phyloP scores from a whole-genome alignment of 2,113 vertebrate species.

The Oncorhynchus nerka region DNA sequence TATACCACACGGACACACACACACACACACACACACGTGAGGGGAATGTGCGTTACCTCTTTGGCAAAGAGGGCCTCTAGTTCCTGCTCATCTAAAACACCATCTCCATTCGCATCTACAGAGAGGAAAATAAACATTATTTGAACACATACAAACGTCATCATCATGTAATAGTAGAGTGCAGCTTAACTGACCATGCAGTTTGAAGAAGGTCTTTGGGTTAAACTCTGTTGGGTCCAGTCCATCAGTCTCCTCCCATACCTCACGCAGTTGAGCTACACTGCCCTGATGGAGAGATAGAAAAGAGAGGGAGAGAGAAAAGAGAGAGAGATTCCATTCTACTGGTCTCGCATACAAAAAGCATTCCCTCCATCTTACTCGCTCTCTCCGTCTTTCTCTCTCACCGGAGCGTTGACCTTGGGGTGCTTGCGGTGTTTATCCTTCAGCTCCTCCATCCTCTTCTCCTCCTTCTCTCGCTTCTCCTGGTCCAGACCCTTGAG shows the following conservation, averaged over 20 bases:
- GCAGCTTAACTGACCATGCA: conserved; percentile 79
- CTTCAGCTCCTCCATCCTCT: conserved; percentile 80
- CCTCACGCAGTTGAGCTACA: conserved; percentile 85
- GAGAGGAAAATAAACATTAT: neutral
- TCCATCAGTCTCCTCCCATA: conserved; percentile 90
- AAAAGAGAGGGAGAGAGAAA: neutral
- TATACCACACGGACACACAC: neutral
- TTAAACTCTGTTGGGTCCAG: conserved; percentile 90
- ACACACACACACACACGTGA: neutral
- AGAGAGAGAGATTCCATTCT: neutral
- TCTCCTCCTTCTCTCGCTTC: conserved; percentile 84
- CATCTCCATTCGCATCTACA: conserved; percentile 85
- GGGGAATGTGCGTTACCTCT: conserved; percentile 71
- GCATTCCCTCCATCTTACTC: neutral
- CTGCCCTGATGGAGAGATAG: conserved; percentile 77
- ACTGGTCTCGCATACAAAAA: neutral
- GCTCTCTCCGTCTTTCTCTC: conserved; percentile 7
- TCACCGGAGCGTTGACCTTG: conserved; percentile 86
- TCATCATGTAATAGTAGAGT: neutral
- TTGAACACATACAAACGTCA: neutral
- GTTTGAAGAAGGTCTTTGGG: conserved; percentile 93
- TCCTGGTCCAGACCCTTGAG: conserved; percentile 88
- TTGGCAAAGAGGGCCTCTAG: conserved; percentile 89
- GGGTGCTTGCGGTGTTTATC: conserved; percentile 86
- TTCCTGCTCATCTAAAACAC: conserved; percentile 86